These are phyloP conservation scores for Glareola pratincola DNA, from an alignment of 2,113 vertebrate species.

Conservation along the genomic window DNA sequence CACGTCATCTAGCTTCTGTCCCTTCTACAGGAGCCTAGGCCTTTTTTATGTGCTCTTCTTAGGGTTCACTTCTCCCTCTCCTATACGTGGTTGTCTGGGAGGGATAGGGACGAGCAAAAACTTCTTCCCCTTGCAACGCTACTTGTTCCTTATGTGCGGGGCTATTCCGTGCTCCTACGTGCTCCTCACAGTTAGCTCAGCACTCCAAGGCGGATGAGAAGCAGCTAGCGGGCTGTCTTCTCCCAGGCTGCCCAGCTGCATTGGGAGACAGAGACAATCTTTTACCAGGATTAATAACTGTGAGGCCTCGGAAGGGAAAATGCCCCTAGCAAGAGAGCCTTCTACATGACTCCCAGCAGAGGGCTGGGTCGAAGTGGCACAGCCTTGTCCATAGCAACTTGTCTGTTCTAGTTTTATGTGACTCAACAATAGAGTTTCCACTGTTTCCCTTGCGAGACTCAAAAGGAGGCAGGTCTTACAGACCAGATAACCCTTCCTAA, in stretches of 20 bases:
- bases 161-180: background rate
- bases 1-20: accelerated
- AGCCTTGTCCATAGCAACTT: background rate
- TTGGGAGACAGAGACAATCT: background rate
- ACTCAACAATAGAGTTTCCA: constrained; percentile 49
- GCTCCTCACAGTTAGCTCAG: background rate
- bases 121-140: background rate
- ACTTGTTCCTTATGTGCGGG: background rate
- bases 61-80: background rate
- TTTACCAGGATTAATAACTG: background rate
- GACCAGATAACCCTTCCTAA: constrained; percentile 64
- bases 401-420: constrained; percentile 45
- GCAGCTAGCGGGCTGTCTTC: background rate
- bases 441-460: constrained; percentile 54
- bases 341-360: background rate
- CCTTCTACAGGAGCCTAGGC: background rate
- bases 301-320: background rate
- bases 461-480: constrained; percentile 53
- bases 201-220: background rate
- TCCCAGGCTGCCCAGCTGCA: background rate
- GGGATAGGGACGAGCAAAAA: background rate
- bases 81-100: background rate
- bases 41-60: background rate
- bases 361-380: background rate
- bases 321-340: background rate